Percentiles rank a stretch among this genome's conserved stretches.
phyloP scores from a whole-genome alignment of 1,140 invertebrate species.

The Caenorhabditis inopinata region DNA sequence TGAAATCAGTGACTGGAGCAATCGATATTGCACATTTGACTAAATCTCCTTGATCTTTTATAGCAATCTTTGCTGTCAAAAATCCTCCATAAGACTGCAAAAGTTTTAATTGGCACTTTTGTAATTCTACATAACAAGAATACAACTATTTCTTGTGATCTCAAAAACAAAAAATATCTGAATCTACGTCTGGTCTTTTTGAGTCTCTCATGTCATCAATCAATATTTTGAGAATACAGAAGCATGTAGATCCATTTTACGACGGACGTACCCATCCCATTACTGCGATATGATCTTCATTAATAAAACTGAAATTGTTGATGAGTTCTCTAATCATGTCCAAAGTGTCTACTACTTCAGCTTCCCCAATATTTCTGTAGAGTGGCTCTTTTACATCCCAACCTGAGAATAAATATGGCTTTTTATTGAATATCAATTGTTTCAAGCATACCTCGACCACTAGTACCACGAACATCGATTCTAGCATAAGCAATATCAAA shows the following conservation, averaged over 20 bases:
- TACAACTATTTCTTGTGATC: too few species aligned
- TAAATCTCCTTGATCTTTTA: conserved; percentile 51
- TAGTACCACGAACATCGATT: conserved; percentile 61
- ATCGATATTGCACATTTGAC: conserved; percentile 62
- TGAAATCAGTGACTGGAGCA: conserved; percentile 64
- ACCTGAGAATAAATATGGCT: neutral
- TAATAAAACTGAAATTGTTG: conserved; percentile 52
- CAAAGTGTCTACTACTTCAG: conserved; percentile 20
- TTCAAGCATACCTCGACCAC: conserved; percentile 40
- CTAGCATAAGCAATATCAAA: conserved; percentile 38
- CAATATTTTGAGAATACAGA: too few species aligned
- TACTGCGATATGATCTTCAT: conserved; percentile 57
- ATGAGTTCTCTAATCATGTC: conserved; percentile 48
- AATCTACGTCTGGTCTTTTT: too few species aligned
- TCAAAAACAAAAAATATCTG: too few species aligned
- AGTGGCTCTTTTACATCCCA: conserved; percentile 42
- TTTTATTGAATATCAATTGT: neutral
- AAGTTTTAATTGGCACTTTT: neutral
- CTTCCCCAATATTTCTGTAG: conserved; percentile 12
- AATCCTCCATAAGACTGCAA: conserved; percentile 63
- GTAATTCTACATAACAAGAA: too few species aligned
- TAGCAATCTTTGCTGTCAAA: conserved; percentile 54
- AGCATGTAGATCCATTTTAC: neutral
- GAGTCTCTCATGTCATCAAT: too few species aligned
- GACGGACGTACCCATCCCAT: conserved; percentile 57